phyloP scores from a whole-genome alignment of 2,888 invertebrate species.

The Euzophera pinguis region DNA sequence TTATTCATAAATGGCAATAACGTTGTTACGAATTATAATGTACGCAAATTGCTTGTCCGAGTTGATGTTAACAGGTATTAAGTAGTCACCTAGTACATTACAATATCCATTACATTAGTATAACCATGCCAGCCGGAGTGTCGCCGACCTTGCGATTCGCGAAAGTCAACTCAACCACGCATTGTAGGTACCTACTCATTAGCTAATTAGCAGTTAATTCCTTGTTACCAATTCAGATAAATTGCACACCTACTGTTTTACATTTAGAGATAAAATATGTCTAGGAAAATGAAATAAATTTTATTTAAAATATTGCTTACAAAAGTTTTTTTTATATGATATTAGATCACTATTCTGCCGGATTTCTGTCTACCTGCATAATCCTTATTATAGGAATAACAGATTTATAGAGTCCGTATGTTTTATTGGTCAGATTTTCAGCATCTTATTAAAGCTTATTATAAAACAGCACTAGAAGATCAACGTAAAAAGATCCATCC shows the following conservation, averaged over 20 bases:
- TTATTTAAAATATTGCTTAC: too few species aligned
- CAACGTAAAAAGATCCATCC: too few species aligned
- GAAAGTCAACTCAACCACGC: constrained; percentile 38
- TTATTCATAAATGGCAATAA: constrained; percentile 10
- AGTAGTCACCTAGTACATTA: constrained; percentile 12
- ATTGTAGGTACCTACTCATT: constrained; percentile 31
- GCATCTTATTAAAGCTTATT: too few species aligned
- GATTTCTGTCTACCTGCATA: too few species aligned
- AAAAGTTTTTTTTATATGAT: too few species aligned
- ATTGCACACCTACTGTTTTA: not conserved
- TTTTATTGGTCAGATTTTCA: too few species aligned
- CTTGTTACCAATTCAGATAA: constrained; percentile 24
- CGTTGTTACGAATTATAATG: constrained; percentile 14
- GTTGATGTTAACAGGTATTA: constrained; percentile 14
- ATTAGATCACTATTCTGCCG: too few species aligned
- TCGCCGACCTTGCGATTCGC: constrained; percentile 64
- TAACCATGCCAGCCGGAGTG: constrained; percentile 40
- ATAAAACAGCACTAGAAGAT: too few species aligned
- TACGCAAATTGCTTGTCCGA: constrained; percentile 13
- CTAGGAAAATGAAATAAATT: too few species aligned
- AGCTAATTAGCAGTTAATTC: constrained; percentile 45
- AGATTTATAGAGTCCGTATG: too few species aligned
- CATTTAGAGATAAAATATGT: not conserved
- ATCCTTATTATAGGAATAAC: too few species aligned
- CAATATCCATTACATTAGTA: constrained; percentile 22